These are phyloP conservation scores for Dicroscelio sp. DNA, from an alignment of 2,888 invertebrate genomes.

Conservation along the genomic window DNA sequence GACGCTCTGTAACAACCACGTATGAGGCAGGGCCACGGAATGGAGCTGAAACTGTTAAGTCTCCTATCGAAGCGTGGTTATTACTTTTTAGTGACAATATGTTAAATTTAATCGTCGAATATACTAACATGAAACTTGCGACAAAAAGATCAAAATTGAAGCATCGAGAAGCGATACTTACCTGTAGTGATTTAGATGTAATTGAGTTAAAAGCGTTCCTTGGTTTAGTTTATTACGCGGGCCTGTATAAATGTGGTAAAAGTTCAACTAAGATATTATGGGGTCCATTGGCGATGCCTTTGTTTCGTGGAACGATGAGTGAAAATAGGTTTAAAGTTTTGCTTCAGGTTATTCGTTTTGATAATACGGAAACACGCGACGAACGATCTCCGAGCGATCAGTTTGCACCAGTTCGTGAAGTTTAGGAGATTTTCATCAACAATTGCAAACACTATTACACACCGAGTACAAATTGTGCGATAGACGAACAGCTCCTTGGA, in stretches of 20 bases:
- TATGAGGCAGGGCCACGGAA: no score
- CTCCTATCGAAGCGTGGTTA: no score
- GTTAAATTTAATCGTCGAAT: background rate
- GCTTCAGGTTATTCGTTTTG: constrained; percentile 51
- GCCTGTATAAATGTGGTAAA: constrained; percentile 16
- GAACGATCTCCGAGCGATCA: constrained; percentile 16
- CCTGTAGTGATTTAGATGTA: constrained; percentile 25
- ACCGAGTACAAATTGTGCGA: background rate
- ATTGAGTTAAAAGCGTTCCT: constrained; percentile 25
- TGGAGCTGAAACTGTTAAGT: no score
- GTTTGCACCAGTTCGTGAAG: constrained; percentile 51
- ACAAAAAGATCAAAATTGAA: background rate
- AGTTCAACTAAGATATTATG: background rate
- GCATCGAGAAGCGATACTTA: no score
- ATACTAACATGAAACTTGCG: constrained; percentile 22
- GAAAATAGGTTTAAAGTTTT: constrained; percentile 50
- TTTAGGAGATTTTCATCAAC: constrained; percentile 24
- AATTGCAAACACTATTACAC: constrained; percentile 5
- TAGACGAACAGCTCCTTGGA: constrained; percentile 29
- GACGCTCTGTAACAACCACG: no score
- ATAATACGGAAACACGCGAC: constrained; percentile 24
- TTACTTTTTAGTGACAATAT: no score
- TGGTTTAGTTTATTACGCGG: constrained; percentile 7
- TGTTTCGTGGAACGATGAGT: constrained; percentile 19
- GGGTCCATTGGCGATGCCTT: constrained; percentile 1